Percentiles rank a stretch among this genome's conserved stretches.
These are phyloP conservation scores for Halictus ligatus DNA, from an alignment of 2,888 invertebrate genomes.

Conservation along the genomic window DNA sequence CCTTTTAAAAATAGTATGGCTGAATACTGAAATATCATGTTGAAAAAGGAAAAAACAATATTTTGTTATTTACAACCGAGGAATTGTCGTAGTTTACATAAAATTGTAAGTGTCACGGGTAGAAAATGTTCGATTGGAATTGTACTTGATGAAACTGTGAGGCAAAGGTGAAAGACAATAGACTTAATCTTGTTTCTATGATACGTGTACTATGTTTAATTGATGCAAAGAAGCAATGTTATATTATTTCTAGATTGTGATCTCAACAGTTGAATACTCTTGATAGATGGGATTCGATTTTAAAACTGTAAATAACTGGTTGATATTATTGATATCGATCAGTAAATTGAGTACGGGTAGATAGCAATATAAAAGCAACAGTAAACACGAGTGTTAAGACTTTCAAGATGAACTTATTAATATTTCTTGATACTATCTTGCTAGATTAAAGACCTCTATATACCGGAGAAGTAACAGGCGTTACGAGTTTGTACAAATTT, in stretches of 20 bases:
- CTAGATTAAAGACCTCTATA: background rate
- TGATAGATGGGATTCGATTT: background rate
- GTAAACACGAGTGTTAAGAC: background rate
- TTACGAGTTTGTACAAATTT: background rate
- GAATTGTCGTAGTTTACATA: slow-evolving; percentile 34
- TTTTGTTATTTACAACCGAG: slow-evolving; percentile 39
- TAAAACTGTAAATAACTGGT: slow-evolving; percentile 13
- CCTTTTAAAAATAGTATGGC: slow-evolving; percentile 10
- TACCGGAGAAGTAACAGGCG: background rate
- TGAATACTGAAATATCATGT: slow-evolving; percentile 19
- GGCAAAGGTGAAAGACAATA: slow-evolving; percentile 21
- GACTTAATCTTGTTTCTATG: slow-evolving; percentile 4
- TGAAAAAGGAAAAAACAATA: background rate
- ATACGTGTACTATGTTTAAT: background rate
- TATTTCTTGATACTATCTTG: background rate
- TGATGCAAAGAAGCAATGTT: background rate
- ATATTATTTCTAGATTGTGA: slow-evolving; percentile 12
- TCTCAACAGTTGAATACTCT: slow-evolving; percentile 5
- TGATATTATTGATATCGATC: slow-evolving; percentile 8
- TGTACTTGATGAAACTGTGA: slow-evolving; percentile 35
- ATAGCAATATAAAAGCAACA: slow-evolving; percentile 8
- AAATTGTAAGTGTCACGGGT: slow-evolving; percentile 44
- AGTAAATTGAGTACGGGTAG: slow-evolving; percentile 4
- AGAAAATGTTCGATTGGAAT: slow-evolving; percentile 30
- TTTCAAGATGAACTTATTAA: background rate